phyloP scores from a whole-genome alignment of 1,140 invertebrate species.

The Reticulitermes speratus region DNA sequence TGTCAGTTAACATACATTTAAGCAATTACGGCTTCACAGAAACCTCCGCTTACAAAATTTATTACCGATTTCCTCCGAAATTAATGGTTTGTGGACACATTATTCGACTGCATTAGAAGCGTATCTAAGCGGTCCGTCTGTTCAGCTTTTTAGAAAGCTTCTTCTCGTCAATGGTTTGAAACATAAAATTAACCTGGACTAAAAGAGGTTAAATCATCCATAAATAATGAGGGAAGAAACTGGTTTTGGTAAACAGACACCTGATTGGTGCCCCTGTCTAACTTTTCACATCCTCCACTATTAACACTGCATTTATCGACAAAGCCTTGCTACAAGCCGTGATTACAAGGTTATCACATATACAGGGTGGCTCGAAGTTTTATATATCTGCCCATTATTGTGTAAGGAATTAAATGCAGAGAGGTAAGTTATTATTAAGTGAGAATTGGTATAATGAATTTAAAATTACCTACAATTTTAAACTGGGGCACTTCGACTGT shows the following conservation, averaged over 20 bases:
- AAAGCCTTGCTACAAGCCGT: background rate
- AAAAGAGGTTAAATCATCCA: background rate
- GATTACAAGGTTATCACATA: background rate
- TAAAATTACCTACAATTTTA: no score
- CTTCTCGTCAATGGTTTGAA: background rate
- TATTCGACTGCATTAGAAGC: background rate
- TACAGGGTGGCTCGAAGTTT: background rate
- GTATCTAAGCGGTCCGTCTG: background rate
- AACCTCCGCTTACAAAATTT: background rate
- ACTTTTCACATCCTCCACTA: background rate
- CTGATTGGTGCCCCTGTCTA: constrained; percentile 69
- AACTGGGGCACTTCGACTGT: no score
- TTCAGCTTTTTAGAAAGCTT: background rate
- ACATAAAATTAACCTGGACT: background rate
- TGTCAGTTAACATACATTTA: background rate
- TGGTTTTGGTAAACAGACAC: background rate
- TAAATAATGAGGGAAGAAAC: background rate
- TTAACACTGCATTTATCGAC: background rate
- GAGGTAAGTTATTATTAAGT: no score
- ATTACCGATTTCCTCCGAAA: background rate
- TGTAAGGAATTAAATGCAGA: no score
- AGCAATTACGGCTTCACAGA: background rate
- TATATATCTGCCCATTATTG: no score
- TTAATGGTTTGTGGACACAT: background rate
- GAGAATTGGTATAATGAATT: no score